Conservation (phyloP, 53 echinoderm and acorn worm genomes). For the Mesocentrotus franciscanus region DNA sequence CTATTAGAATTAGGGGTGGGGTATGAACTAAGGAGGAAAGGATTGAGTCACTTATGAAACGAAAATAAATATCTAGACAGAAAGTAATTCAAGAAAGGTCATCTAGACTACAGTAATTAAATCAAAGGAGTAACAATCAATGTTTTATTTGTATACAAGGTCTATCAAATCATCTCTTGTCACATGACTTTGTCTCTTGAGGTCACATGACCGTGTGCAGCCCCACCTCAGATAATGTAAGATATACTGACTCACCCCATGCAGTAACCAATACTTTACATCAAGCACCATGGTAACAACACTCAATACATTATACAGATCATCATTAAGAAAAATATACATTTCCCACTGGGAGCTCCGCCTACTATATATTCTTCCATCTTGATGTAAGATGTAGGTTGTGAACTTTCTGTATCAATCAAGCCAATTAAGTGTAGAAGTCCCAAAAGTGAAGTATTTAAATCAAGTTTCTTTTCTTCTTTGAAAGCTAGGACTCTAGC, state of each 20-base stretch:
- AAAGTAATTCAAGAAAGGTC: background rate
- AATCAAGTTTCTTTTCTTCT: background rate
- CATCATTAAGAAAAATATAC: background rate
- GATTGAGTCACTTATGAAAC: background rate
- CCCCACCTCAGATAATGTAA: background rate
- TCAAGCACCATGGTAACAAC: slow-evolving; percentile 1
- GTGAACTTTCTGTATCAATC: background rate
- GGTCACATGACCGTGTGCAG: background rate
- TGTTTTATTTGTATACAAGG: background rate
- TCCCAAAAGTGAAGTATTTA: background rate
- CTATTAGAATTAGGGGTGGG: background rate
- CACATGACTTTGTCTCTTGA: background rate
- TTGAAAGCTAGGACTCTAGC: slow-evolving; percentile 17
- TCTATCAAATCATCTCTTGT: background rate
- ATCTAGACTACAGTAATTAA: background rate
- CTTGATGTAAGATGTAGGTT: background rate
- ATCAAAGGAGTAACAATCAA: background rate
- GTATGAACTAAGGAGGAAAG: background rate
- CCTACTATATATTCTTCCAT: background rate
- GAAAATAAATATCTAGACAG: background rate
- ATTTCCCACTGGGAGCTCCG: background rate
- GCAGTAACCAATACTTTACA: background rate
- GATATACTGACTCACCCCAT: background rate
- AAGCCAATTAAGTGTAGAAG: slow-evolving; percentile 18
- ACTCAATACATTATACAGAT: background rate